Evolutionary conservation across 1,140 invertebrate genomes (phyloP), one percentile per base, ranked within the genome.

Genomic region (Drosophila asahinai): DNA sequence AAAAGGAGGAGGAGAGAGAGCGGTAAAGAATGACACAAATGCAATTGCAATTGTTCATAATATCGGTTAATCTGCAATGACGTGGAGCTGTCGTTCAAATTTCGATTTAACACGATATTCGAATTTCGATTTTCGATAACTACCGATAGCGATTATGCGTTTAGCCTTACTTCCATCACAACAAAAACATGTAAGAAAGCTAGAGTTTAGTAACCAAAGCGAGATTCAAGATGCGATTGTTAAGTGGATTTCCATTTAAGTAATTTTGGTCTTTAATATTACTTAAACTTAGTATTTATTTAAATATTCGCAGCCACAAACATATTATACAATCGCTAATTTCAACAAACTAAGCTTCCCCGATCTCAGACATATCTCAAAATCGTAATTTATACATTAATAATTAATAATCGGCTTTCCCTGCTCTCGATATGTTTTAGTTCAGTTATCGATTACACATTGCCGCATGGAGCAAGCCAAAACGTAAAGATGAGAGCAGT

Each of bases 401-500:
- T 36, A 55, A 55, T 38, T 14, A 38, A 38, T 36, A 55, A 22
- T 36, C 27, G 22, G 4, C 5, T 19, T 33, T 33, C 25, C 9
- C 5, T 17, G 51, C 19, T 25, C 19, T 22, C 40, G 25, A 30
- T 58, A 58, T 42, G 19, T 43, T 42, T 2, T 9, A 15, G 33
- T 17, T 14, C 5, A 5, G 15, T 22, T 42, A 51, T 51, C 25
- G 25, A 25, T 51, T 51, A 19, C 48, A 51, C 14, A 51, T 15
- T 8, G 33, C 47, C 14, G 38, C 11, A 5, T 40, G 38, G 4
- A 19, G 48, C 25, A 15, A 11, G 51, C 11, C 11, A 17, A 30
- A 14, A 12, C 15, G n/a, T 12, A 58, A 58, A 47, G 58, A 45
- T 22, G 17, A 62, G 47, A 25, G 30, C 15, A 11, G 22, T 55